Conservation (phyloP, 2,797 vertebrate genomes). For the Glyptemys insculpta region DNA sequence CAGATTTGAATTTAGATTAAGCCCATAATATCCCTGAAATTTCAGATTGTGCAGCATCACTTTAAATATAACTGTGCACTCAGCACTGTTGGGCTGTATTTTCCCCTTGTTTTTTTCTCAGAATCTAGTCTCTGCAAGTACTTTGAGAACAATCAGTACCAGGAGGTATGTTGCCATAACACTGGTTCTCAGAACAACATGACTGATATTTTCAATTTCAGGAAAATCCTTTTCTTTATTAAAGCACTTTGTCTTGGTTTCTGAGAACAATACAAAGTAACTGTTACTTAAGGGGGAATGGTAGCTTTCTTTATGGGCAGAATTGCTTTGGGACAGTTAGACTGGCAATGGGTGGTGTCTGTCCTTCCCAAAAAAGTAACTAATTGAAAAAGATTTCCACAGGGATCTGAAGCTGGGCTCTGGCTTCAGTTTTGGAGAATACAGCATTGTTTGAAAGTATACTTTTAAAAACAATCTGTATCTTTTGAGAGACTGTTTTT, state of each 20-base stretch:
- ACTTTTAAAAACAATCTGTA: slow-evolving; percentile 31
- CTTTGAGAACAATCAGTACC: neutral
- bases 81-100: neutral
- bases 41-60: neutral
- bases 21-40: slow-evolving; percentile 30
- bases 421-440: slow-evolving; percentile 26
- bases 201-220: neutral
- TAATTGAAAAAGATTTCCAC: slow-evolving; percentile 44
- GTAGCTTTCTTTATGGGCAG: slow-evolving; percentile 21
- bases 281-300: slow-evolving; percentile 25
- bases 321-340: slow-evolving; percentile 34
- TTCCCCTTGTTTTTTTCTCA: neutral
- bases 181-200: slow-evolving; percentile 8
- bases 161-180: neutral
- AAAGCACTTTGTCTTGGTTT: neutral
- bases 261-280: slow-evolving; percentile 45
- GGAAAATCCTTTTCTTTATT: slow-evolving; percentile 63
- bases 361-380: slow-evolving; percentile 17
- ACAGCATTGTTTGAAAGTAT: slow-evolving; percentile 43
- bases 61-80: neutral
- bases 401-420: slow-evolving; percentile 17
- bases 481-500: slow-evolving; percentile 29
- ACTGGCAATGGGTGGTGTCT: slow-evolving; percentile 36
- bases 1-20: neutral
- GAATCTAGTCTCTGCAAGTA: neutral